Evolutionary conservation across 2,113 vertebrate genomes (phyloP), one percentile per base, ranked within the genome.

Genomic region (Nibea coibor): DNA sequence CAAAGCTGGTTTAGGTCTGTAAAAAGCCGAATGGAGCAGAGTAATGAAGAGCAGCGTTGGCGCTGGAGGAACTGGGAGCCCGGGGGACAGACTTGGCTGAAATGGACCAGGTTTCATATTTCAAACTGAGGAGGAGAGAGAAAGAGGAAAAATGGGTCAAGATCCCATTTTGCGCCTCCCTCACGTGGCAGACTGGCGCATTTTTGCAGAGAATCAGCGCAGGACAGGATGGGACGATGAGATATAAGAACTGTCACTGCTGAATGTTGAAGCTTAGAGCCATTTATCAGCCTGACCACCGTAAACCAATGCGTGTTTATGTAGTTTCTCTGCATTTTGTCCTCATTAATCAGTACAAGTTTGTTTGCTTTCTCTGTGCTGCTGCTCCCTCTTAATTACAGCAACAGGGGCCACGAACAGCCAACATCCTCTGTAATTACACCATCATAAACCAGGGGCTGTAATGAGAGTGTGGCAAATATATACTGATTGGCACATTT

Each of bases 61-160:
- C 53, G 88, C 80, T 78, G 81, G 83, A 86, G 70, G 83, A 86
- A 84, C 91, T 88, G 87, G 65, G 77, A 85, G 69, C 87, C 80
- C 62, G 67, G 77, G 80, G 84, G 84, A 90, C 81, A 85, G 87
- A 87, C 72, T 83, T 73, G 84, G 83, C 85, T 88, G 77, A 91
- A 85, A 72, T 88, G 88, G 89, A 66, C 69, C 79, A 85, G 94
- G 94, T 95, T 84, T 95, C 95, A 92, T 77, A 88, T 95, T 95
- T 94, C 94, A 87, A 71, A 67, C 67, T 67, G 75, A 93, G 92
- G 89, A 90, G 86, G 80, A 83, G 78, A 82, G 84, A 85, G 75
- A 66, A 82, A 42, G 65, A 70, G 51, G 15, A 10, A 67, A 90
- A 90, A 72, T 82, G 89, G 89, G 82, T 90, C 81, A 90, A 67